Base-by-base conservation (phyloP, 2,888 invertebrate species). In the Charanyca ferruginea region DNA sequence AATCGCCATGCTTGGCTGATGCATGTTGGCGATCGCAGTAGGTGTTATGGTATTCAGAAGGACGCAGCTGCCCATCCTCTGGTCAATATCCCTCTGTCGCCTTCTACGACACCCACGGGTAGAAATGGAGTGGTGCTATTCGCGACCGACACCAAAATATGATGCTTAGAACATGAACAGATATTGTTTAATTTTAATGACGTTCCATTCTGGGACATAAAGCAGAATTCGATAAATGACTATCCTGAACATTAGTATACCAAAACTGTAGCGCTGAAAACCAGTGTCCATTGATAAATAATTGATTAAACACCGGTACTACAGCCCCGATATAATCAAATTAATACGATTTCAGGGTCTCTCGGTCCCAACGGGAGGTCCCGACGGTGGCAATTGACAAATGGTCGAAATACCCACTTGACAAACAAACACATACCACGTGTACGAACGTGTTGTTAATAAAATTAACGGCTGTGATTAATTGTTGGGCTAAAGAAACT, bases 401-500 rank as follows among this genome's bases (percentile, higher is more conserved):
- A 90, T 87, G 86, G 81, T 82, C 73, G 79, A 82, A 85, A 78
- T 82, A 77, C 73, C 77, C 78, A 73, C 77, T 82, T 85, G 85
- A 89, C 83, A 88, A 89, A 88, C 86, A 89, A 85, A 86, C 87
- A 76, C 82, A 77, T 74, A 81, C 71, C 73, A 79, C 76, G 85
- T 32, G 32, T 32, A 1, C 9, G 9, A n/a, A 32, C 32, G 32
- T 83, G 84, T 85, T 85, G 85, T 83, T 91, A 90, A 92, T 91
- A 90, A 87, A 90, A 91, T 92, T 93, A 91, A 90, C 88, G 85
- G 81, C 78, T 77, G 86, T 91, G 91, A 93, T 92, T 91, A 90
- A 92, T 91, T 83, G 87, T 79, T 66, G 57, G 61, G 54, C 76
- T 67, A 77, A 67, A 78, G 76, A 73, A 52, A 78, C 74, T 84